Evolutionary conservation across 2,888 invertebrate species (phyloP).

Genomic region (Nesidiocoris tenuis): DNA sequence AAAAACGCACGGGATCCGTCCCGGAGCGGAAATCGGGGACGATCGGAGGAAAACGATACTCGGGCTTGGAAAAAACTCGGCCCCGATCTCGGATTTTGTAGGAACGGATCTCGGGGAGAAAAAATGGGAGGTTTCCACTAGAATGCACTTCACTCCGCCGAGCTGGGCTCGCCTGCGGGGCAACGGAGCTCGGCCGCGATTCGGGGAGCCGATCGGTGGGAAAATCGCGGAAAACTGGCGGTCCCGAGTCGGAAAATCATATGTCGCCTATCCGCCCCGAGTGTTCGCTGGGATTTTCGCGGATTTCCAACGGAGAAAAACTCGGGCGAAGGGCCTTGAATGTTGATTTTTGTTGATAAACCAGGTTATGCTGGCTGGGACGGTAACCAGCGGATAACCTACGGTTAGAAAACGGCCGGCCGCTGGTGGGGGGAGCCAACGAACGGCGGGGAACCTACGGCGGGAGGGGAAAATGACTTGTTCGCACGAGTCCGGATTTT

Average conservation of each 20-base stretch:
- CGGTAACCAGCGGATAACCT: slow-evolving; percentile 19
- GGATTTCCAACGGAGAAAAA: slow-evolving; percentile 27
- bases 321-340: slow-evolving; percentile 35
- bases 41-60: neutral
- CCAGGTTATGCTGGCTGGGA: slow-evolving; percentile 36
- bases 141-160: slow-evolving; percentile 43
- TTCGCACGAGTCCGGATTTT: too few relatives aligned
- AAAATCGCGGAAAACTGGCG: neutral
- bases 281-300: slow-evolving; percentile 19
- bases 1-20: neutral
- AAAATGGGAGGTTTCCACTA: slow-evolving; percentile 44
- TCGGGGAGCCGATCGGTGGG: neutral
- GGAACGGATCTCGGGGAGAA: slow-evolving; percentile 15
- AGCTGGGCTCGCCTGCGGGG: slow-evolving; percentile 34
- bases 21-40: neutral
- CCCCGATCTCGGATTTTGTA: neutral
- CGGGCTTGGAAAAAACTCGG: slow-evolving; percentile 7
- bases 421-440: slow-evolving; percentile 5
- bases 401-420: slow-evolving; percentile 2
- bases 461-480: too few relatives aligned
- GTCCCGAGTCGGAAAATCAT: neutral
- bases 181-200: neutral
- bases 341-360: slow-evolving; percentile 42
- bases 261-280: neutral
- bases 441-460: neutral